These are phyloP conservation scores for Machaerirhynchus nigripectus DNA, from an alignment of 2,113 vertebrate genomes.

Conservation along the genomic window DNA sequence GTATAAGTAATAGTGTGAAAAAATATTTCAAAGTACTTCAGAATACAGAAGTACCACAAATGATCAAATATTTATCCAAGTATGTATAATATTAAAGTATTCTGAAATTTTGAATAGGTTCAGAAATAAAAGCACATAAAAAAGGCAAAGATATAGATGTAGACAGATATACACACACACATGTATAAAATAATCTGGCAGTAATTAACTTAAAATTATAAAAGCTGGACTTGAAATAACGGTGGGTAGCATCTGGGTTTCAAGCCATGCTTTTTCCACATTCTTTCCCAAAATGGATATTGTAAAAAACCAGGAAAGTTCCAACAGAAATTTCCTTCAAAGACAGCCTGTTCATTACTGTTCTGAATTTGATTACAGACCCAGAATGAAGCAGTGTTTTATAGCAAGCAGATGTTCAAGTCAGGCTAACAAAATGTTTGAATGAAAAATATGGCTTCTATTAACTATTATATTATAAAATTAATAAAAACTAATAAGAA, in stretches of 20 bases:
- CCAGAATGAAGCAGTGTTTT: slow-evolving; percentile 26
- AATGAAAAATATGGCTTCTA: slow-evolving; percentile 22
- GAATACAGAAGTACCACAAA: neutral
- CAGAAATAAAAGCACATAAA: neutral
- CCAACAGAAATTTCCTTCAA: slow-evolving; percentile 47
- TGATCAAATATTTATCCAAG: neutral
- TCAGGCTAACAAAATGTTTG: slow-evolving; percentile 22
- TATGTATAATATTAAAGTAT: neutral
- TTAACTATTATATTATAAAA: neutral
- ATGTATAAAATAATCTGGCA: neutral
- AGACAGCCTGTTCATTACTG: slow-evolving; percentile 26
- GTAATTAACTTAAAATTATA: neutral
- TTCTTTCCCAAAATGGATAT: slow-evolving; percentile 41
- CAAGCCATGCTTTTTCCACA: neutral
- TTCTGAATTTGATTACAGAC: slow-evolving; percentile 43
- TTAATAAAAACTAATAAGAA: neutral
- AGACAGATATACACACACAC: neutral
- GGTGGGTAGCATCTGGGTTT: neutral
- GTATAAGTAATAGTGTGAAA: neutral
- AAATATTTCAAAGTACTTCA: neutral
- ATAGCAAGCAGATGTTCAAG: slow-evolving; percentile 52
- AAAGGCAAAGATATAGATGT: neutral
- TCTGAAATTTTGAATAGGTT: neutral
- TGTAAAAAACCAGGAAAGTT: slow-evolving; percentile 44
- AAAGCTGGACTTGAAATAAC: neutral